Evolutionary conservation across 2,888 invertebrate species (phyloP).

Genomic region (Eristalinus sepulchralis): DNA sequence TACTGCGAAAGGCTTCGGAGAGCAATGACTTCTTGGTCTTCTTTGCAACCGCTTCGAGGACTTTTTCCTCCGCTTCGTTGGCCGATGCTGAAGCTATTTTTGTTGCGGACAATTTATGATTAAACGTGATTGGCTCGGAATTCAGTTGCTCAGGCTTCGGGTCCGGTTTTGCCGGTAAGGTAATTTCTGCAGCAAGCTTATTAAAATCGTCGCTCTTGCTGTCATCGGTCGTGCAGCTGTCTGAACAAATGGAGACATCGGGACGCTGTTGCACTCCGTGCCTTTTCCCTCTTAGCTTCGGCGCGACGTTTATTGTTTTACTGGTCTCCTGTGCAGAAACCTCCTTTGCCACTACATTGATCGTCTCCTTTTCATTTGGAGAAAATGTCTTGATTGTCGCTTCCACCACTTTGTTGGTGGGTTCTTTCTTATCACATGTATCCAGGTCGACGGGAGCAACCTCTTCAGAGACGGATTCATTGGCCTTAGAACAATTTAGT

Average conservation of each 20-base stretch:
- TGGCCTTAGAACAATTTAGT: neutral
- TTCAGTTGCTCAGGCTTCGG: conserved; percentile 12
- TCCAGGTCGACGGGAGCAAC: conserved; percentile 20
- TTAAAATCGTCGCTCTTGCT: conserved; percentile 62
- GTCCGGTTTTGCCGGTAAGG: conserved; percentile 15
- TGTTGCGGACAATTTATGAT: conserved; percentile 19
- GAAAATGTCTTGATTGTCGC: conserved; percentile 31
- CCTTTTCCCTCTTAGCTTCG: conserved; percentile 77
- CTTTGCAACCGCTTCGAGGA: conserved; percentile 78
- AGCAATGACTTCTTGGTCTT: conserved; percentile 80
- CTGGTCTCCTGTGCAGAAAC: conserved; percentile 30
- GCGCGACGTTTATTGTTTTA: conserved; percentile 78
- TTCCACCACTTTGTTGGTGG: conserved; percentile 8
- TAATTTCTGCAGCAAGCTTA: conserved; percentile 25
- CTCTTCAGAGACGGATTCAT: neutral
- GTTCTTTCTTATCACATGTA: conserved; percentile 44
- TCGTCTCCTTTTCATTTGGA: conserved; percentile 34
- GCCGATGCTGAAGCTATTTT: conserved; percentile 2
- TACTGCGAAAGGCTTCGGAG: conserved; percentile 73
- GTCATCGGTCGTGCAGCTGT: conserved; percentile 56
- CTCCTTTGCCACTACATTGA: neutral
- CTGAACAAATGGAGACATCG: conserved; percentile 46
- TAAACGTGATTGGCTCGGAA: conserved; percentile 10
- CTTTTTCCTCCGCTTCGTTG: conserved; percentile 75
- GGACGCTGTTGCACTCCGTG: conserved; percentile 69